Base-by-base conservation (phyloP, 2,888 invertebrate species). In the Philaethria dido region DNA sequence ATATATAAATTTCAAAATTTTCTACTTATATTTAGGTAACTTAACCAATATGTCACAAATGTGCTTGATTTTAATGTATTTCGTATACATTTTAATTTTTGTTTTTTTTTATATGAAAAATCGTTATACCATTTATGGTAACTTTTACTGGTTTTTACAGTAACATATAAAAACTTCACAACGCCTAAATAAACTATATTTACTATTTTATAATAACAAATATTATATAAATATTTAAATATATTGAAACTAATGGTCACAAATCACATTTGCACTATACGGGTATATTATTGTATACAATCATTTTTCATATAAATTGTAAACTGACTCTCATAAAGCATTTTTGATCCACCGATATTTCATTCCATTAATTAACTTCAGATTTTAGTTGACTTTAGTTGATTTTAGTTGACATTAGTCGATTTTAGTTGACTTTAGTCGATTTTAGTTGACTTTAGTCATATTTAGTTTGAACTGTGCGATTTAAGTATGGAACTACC, bases 321-420 rank as follows among this genome's bases (percentile, higher is more conserved):
- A n/a, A n/a, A n/a, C n/a, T n/a, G n/a, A n/a, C n/a, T n/a, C n/a
- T n/a, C n/a, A n/a, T n/a, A n/a, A n/a, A n/a, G n/a, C n/a, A 83
- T 84, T 83, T 83, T 80, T 80, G 68, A 80, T 81, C 85, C 85
- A 84, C 84, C 85, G 84, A 84, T 60, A 29, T 60, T 71, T 63
- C 47, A 48, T 71, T 75, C 77, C 84, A 85, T 83, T 84, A 83
- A 66, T 69, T 36, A 69, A 20, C 65, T 57, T 57, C 54, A 68
- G 25, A n/a, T 64, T 62, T 69, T 66, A 63, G 64, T 68, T 55
- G 66, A 62, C 60, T 33, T 33, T 52, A 52, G 16, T n/a, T 8
- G 25, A 5, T 52, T 52, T 52, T 52, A 16, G 36, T 55, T 13
- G 33, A 18, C n/a, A 36, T 61, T 64, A 66, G 64, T 39, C 62